Evolutionary conservation across 2,888 invertebrate genomes (phyloP), one percentile per base, ranked within the genome.

Genomic region (Pristionchus fissidentatus): DNA sequence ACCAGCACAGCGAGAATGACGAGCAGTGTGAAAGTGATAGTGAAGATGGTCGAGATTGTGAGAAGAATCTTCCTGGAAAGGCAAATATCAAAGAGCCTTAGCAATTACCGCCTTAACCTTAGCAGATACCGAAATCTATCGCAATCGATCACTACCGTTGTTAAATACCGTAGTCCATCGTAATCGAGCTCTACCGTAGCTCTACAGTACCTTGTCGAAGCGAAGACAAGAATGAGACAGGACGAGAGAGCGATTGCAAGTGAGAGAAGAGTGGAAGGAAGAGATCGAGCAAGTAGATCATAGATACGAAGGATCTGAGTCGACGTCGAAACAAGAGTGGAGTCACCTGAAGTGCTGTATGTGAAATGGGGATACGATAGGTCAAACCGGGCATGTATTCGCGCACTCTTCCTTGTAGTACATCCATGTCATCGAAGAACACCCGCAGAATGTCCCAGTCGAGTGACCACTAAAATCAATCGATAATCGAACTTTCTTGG

Each of bases 221-320:
- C 15, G 26, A 82, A 38, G 1, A 82, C 82, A 29, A 82, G 49
- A 13, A 82, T 19, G 32, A 82, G 70, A 70, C 82, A 82, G n/a
- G 35, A 29, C 8, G 70, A 49, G 15, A 82, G 46, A 29, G 82
- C 82, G 52, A 70, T 62, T 7, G 70, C 43, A 13, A 70, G n/a
- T n/a, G 82, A 82, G 13, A 52, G 49, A 70, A 66, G 82, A 70
- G 82, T 82, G 8, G 82, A 82, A 1, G 82, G 82, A 70, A 82
- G 66, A 13, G 82, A 70, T 5, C 43, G 70, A 49, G 49, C 22
- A 8, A 82, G 70, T 13, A 82, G 70, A 49, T 82, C 82, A 29
- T 35, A 82, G 46, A 82, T 70, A 49, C 82, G 82, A 82, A 70
- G 70, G 15, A 70, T 52, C n/a, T 46, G 49, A 10, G 82, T 80